Base-by-base conservation (phyloP, 2,113 vertebrate species). In the Channa maculata region DNA sequence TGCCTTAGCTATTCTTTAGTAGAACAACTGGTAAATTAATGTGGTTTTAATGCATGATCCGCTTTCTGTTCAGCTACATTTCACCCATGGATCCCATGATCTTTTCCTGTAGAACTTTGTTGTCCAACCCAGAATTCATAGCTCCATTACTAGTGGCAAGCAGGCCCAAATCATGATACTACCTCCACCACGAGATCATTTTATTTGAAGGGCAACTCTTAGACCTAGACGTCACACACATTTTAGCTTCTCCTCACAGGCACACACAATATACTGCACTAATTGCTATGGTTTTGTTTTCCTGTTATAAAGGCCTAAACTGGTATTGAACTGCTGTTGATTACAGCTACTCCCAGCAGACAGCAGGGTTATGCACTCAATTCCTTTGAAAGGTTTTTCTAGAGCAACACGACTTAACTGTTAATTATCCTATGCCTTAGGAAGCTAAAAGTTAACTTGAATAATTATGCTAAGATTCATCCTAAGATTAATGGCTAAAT, bases 401-500 rank as follows among this genome's bases (percentile, higher is more conserved):
- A 70, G 49, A 76, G 75, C 61, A 59, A 55, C 67, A 76, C 62
- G 46, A 64, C 51, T 84, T 86, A 52, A 70, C 6, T 70, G 65
- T 75, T 80, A 74, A 88, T 87, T 80, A 83, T 69, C 57, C 59
- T 33, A 13, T 64, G 64, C 55, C 58, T 71, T 66, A 43, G 61
- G 55, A 88, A 87, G 75, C 82, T 44, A 65, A 78, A 82, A 75
- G 67, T 75, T 71, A 58, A 8, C 59, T 50, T 79, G 55, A 78
- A 48, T 65, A 75, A 86, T 71, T 80, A 67, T 75, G 57, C 36
- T 71, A 71, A 83, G 62, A 51, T 79, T 24, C 24, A 24, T 24
- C 24, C 55, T 64, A 81, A 45, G 64, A 82, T 79, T 45, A 84
- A 49, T 77, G 68, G 57, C 68, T 82, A 72, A 77, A 76, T 75